phyloP scores from a whole-genome alignment of 2,888 invertebrate species.

The Sphaerophoria taeniata region DNA sequence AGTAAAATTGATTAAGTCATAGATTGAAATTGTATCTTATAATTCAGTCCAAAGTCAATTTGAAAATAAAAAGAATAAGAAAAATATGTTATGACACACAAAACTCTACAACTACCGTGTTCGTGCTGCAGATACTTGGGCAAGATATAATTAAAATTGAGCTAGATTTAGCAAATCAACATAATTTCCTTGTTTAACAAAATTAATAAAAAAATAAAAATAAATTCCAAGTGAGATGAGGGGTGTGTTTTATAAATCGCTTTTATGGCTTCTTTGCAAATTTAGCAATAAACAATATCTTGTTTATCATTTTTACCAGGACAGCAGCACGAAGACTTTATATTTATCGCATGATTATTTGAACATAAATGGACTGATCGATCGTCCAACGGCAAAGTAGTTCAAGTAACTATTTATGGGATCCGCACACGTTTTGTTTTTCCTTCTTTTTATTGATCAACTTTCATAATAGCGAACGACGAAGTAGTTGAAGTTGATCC shows the following conservation, averaged over 20 bases:
- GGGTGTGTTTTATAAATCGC: slow-evolving; percentile 10
- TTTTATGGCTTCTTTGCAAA: slow-evolving; percentile 1
- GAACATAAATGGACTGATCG: not conserved
- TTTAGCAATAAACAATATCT: not conserved
- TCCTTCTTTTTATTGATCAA: not conserved
- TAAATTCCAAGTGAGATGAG: not conserved
- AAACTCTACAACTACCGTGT: slow-evolving; percentile 53
- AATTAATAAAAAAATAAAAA: slow-evolving; percentile 25
- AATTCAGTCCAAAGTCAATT: not conserved
- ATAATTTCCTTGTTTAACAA: slow-evolving; percentile 44
- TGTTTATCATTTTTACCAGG: not conserved
- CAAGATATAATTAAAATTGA: slow-evolving; percentile 48
- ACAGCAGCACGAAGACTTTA: too few species aligned
- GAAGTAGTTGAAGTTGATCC: not conserved
- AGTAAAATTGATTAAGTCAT: slow-evolving; percentile 52
- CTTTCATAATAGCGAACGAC: not conserved
- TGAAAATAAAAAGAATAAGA: slow-evolving; percentile 13
- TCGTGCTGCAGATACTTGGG: slow-evolving; percentile 59
- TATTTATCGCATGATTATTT: not conserved
- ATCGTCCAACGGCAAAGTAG: not conserved
- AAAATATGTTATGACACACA: slow-evolving; percentile 17
- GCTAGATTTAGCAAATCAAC: slow-evolving; percentile 37
- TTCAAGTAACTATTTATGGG: not conserved
- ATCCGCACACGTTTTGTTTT: not conserved
- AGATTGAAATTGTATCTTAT: slow-evolving; percentile 3